These are phyloP conservation scores for Musca domestica DNA, from an alignment of 1,140 invertebrate species.

Conservation along the genomic window DNA sequence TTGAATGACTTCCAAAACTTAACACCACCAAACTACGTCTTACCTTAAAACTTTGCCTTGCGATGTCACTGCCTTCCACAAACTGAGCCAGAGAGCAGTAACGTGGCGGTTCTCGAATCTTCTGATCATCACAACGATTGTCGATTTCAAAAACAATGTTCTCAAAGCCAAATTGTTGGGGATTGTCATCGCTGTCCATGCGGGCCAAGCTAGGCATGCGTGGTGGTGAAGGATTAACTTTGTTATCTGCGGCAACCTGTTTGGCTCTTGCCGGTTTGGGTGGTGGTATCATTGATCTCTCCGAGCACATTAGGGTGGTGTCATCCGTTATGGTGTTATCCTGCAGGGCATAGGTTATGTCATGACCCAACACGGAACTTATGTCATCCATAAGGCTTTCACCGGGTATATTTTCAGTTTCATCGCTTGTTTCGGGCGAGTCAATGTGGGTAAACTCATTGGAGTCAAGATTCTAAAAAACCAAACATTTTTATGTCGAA, in stretches of 20 bases:
- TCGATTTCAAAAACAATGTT: slow-evolving; percentile 64
- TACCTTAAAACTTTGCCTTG: slow-evolving; percentile 69
- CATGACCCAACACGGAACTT: slow-evolving; percentile 69
- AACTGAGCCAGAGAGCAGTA: slow-evolving; percentile 63
- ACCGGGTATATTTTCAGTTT: slow-evolving; percentile 68
- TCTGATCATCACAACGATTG: slow-evolving; percentile 58
- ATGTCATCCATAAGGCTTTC: slow-evolving; percentile 75
- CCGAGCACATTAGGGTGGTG: slow-evolving; percentile 63
- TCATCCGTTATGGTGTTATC: slow-evolving; percentile 68
- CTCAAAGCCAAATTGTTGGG: slow-evolving; percentile 66
- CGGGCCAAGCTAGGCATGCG: slow-evolving; percentile 33
- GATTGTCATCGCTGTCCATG: slow-evolving; percentile 55
- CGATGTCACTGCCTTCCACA: slow-evolving; percentile 68
- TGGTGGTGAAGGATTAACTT: slow-evolving; percentile 54
- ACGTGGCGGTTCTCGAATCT: slow-evolving; percentile 59
- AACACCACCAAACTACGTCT: slow-evolving; percentile 18
- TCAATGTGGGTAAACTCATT: slow-evolving; percentile 73
- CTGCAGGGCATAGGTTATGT: slow-evolving; percentile 63
- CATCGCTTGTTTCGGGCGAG: slow-evolving; percentile 75
- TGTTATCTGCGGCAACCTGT: slow-evolving; percentile 38
- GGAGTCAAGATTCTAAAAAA: slow-evolving; percentile 44
- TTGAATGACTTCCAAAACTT: too few species aligned
- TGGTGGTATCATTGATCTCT: slow-evolving; percentile 39
- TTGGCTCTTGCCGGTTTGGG: slow-evolving; percentile 43
- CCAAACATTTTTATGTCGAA: too few species aligned